Percentiles rank a stretch among this genome's conserved stretches.
Evolutionary conservation across 2,797 vertebrate genomes (phyloP).

Genomic region (Centroberyx gerrardi): DNA sequence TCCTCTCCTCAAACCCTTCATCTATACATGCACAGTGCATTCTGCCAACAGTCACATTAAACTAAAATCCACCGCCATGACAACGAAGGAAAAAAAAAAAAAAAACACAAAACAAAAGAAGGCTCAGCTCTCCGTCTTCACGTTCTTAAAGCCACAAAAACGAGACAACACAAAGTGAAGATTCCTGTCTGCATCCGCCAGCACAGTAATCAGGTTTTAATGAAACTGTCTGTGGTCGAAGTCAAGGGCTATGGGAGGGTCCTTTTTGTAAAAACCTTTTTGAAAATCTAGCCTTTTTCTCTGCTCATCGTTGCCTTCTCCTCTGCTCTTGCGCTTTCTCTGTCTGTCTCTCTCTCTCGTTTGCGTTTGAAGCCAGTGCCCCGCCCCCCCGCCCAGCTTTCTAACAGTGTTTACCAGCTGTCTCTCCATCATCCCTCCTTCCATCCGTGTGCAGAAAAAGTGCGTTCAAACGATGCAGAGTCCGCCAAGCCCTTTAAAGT

Average conservation of each 20-base stretch:
- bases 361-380: conserved; percentile 34
- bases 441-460: conserved; percentile 66
- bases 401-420: conserved; percentile 27
- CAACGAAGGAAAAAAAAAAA: conserved; percentile 44
- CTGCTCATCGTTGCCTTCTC: conserved; percentile 85
- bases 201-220: conserved; percentile 74
- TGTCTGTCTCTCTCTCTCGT: conserved; percentile 48
- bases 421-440: conserved; percentile 46
- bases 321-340: conserved; percentile 73
- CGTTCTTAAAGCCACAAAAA: conserved; percentile 52
- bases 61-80: conserved; percentile 54
- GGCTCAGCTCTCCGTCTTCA: conserved; percentile 56
- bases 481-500: conserved; percentile 81
- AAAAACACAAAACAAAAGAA: conserved; percentile 19
- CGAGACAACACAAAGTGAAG: conserved; percentile 56
- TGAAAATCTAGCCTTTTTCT: conserved; percentile 79
- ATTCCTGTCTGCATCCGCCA: conserved; percentile 64
- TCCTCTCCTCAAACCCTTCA: conserved; percentile 14
- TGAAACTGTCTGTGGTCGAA: conserved; percentile 71
- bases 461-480: conserved; percentile 68
- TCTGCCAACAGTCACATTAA: conserved; percentile 71
- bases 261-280: conserved; percentile 72
- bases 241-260: conserved; percentile 87
- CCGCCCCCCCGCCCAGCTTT: conserved; percentile 24
- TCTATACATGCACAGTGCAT: conserved; percentile 66